A percentile compares a stretch with the other conserved stretches of the same genome.
phyloP scores from a whole-genome alignment of 2,888 invertebrate genomes.

The Shargacucullia verbasci region DNA sequence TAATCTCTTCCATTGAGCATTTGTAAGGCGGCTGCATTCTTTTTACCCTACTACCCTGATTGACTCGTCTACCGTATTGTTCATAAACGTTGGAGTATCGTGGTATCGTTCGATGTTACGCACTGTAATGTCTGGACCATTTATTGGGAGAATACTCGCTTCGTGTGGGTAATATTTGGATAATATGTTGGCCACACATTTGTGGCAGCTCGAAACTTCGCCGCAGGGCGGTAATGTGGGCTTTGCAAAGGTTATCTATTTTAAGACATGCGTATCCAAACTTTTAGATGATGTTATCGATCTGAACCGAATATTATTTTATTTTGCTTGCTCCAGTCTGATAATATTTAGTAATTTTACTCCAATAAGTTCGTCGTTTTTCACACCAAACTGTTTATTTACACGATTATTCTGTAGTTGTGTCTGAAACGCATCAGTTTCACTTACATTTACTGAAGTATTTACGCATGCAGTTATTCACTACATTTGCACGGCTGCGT shows the following conservation, averaged over 20 bases:
- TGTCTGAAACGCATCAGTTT: constrained; percentile 69
- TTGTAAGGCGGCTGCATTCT: constrained; percentile 64
- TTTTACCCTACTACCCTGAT: constrained; percentile 62
- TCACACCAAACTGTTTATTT: constrained; percentile 26
- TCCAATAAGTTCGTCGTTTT: constrained; percentile 11
- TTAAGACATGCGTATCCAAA: neutral
- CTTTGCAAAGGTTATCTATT: no score
- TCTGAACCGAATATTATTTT: constrained; percentile 8
- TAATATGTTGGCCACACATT: no score
- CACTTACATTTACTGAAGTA: constrained; percentile 69
- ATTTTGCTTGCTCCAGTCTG: constrained; percentile 14
- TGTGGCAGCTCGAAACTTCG: no score
- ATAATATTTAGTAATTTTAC: constrained; percentile 4
- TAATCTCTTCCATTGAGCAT: constrained; percentile 78
- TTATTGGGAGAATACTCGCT: no score
- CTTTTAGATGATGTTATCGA: neutral
- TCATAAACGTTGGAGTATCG: constrained; percentile 22
- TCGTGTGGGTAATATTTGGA: no score
- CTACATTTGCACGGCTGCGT: constrained; percentile 52
- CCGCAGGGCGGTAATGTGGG: no score
- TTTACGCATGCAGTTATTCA: constrained; percentile 76
- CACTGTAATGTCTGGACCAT: neutral
- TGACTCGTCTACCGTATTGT: constrained; percentile 56
- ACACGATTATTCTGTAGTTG: constrained; percentile 32
- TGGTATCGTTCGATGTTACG: constrained; percentile 19